phyloP scores from a whole-genome alignment of 2,797 vertebrate species.

The Mus minutoides region DNA sequence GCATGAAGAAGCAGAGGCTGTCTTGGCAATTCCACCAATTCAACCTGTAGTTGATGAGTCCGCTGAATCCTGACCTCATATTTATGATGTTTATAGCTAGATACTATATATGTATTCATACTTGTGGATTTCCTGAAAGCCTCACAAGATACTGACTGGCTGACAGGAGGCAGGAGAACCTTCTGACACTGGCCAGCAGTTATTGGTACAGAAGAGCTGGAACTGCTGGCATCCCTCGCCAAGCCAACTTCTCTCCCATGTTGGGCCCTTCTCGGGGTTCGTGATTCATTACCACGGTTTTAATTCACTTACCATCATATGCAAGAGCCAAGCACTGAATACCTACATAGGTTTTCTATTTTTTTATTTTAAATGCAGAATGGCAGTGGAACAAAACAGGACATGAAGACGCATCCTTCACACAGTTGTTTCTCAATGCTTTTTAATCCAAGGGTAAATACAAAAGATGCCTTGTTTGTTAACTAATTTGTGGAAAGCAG shows the following conservation, averaged over 20 bases:
- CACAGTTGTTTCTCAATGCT: constrained; percentile 77
- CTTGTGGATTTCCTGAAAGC: constrained; percentile 76
- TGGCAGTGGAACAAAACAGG: constrained; percentile 71
- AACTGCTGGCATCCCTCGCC: constrained; percentile 82
- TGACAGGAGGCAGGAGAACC: constrained; percentile 81
- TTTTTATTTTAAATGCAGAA: constrained; percentile 77
- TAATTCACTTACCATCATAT: constrained; percentile 87
- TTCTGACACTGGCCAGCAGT: constrained; percentile 76
- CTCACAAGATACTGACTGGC: constrained; percentile 76
- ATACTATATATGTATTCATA: constrained; percentile 44
- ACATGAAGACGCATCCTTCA: constrained; percentile 79
- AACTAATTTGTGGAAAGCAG: constrained; percentile 77
- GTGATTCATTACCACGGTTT: constrained; percentile 82
- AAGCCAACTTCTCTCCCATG: constrained; percentile 73
- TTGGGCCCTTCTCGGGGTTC: constrained; percentile 73
- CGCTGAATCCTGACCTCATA: constrained; percentile 92
- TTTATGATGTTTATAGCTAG: constrained; percentile 52
- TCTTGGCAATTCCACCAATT: constrained; percentile 92
- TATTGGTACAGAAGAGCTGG: constrained; percentile 84
- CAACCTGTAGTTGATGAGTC: constrained; percentile 88
- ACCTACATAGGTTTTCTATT: constrained; percentile 85
- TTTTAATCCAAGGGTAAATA: constrained; percentile 81
- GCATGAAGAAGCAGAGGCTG: constrained; percentile 98
- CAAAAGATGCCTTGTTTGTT: constrained; percentile 85
- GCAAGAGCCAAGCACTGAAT: constrained; percentile 89